Evolutionary conservation across 2,888 invertebrate genomes (phyloP).

Genomic region (Tribolium freemani): DNA sequence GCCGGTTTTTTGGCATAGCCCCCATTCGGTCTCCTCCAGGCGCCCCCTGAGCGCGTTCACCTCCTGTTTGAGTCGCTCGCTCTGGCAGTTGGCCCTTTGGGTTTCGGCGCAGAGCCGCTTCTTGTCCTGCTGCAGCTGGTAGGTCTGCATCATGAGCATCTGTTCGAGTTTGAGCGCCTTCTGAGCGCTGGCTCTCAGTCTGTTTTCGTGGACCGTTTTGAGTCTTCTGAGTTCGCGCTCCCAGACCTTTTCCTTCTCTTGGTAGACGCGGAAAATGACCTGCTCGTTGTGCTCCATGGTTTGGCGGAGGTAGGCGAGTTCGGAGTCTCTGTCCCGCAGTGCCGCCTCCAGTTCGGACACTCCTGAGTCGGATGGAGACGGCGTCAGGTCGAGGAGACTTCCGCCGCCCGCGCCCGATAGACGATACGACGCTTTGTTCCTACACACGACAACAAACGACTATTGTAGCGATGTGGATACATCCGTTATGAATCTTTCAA

Average conservation of each 20-base stretch:
- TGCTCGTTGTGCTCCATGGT: constrained; percentile 85
- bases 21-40: constrained; percentile 87
- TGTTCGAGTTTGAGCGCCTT: constrained; percentile 78
- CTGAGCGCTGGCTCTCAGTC: constrained; percentile 75
- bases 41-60: constrained; percentile 75
- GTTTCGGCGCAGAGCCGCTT: constrained; percentile 74
- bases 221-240: constrained; percentile 76
- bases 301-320: constrained; percentile 77
- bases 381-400: constrained; percentile 76
- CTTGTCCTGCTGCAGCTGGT: constrained; percentile 78
- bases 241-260: constrained; percentile 81
- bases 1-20: constrained; percentile 82
- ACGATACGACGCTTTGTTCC: constrained; percentile 64
- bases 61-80: constrained; percentile 73
- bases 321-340: constrained; percentile 80
- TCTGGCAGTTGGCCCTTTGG: constrained; percentile 70
- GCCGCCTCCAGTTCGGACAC: constrained; percentile 87
- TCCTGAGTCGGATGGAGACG: constrained; percentile 88
- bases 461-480: constrained; percentile 19
- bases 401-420: constrained; percentile 63
- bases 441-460: constrained; percentile 49
- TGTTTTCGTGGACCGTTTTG: constrained; percentile 75
- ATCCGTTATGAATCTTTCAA: constrained; percentile 39
- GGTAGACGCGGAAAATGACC: constrained; percentile 63
- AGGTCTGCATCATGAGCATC: constrained; percentile 81